These are phyloP conservation scores for Donacobius atricapilla DNA, from an alignment of 2,113 vertebrate species.

Conservation along the genomic window DNA sequence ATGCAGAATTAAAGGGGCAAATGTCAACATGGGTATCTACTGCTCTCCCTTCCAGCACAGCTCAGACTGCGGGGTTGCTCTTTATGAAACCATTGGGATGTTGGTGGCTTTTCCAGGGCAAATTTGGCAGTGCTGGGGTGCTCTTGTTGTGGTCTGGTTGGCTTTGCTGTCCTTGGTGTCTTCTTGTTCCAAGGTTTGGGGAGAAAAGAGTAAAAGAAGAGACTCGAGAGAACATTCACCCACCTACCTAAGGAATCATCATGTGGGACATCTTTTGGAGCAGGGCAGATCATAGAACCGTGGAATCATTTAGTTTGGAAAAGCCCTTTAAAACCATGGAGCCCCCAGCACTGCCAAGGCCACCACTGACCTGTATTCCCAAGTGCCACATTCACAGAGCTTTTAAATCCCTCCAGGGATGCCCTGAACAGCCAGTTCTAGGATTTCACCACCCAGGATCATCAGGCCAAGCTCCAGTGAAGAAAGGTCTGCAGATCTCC, in stretches of 20 bases:
- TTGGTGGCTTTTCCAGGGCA: neutral
- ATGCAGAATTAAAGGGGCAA: neutral
- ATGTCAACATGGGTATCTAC: neutral
- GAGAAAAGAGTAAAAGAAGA: neutral
- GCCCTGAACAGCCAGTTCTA: neutral
- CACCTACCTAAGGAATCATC: too few relatives aligned
- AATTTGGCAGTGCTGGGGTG: neutral
- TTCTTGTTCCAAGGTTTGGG: neutral
- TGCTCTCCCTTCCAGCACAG: neutral
- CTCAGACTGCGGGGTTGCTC: neutral
- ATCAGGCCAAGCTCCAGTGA: neutral
- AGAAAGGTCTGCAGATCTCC: neutral
- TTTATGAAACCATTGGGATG: rapidly evolving
- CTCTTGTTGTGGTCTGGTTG: rapidly evolving
- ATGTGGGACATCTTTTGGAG: rapidly evolving
- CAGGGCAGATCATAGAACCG: neutral
- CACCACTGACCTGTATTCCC: neutral
- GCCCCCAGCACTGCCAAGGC: neutral
- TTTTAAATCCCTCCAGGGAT: neutral
- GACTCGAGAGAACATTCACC: rapidly evolving
- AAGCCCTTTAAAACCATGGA: neutral
- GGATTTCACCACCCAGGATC: neutral
- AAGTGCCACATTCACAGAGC: neutral
- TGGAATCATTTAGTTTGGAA: neutral
- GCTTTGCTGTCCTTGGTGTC: neutral